Conservation (phyloP, 2,888 invertebrate genomes). For the Nephrocerus scutellatus region DNA sequence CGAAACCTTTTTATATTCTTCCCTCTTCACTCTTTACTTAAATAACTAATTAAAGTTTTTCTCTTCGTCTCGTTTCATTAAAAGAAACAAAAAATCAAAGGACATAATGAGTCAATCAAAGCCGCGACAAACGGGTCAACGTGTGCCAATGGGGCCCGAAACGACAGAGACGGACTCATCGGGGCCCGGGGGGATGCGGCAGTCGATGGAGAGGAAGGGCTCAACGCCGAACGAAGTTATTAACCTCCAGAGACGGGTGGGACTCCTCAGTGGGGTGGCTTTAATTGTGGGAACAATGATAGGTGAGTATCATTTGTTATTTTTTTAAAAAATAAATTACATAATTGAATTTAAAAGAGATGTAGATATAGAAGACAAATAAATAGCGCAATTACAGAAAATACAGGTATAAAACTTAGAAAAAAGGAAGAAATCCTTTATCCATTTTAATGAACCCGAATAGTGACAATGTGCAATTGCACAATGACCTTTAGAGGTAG, state of each 20-base stretch:
- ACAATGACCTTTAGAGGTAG: no score
- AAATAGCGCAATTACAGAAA: no score
- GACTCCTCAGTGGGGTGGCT: slow-evolving; percentile 98
- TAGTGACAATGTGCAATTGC: no score
- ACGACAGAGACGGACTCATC: slow-evolving; percentile 51
- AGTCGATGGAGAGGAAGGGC: slow-evolving; percentile 80
- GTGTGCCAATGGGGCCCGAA: slow-evolving; percentile 49
- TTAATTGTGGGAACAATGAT: slow-evolving; percentile 98
- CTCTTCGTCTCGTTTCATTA: no score
- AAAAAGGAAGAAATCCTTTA: no score
- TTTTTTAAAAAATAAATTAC: slow-evolving; percentile 1
- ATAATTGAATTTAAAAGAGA: no score
- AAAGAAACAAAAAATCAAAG: slow-evolving; percentile 30
- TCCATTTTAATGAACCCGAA: no score
- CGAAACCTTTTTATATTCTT: no score
- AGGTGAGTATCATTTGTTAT: slow-evolving; percentile 63
- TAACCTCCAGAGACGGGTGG: slow-evolving; percentile 99
- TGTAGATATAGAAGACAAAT: no score
- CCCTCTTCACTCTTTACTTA: no score
- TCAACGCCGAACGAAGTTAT: slow-evolving; percentile 92
- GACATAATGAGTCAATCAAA: slow-evolving; percentile 50
- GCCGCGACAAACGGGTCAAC: slow-evolving; percentile 47
- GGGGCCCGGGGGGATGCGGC: slow-evolving; percentile 50
- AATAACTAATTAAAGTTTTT: no score
- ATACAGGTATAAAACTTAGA: no score